Conservation (phyloP, 2,888 invertebrate species). For the Tanypteryx hageni region DNA sequence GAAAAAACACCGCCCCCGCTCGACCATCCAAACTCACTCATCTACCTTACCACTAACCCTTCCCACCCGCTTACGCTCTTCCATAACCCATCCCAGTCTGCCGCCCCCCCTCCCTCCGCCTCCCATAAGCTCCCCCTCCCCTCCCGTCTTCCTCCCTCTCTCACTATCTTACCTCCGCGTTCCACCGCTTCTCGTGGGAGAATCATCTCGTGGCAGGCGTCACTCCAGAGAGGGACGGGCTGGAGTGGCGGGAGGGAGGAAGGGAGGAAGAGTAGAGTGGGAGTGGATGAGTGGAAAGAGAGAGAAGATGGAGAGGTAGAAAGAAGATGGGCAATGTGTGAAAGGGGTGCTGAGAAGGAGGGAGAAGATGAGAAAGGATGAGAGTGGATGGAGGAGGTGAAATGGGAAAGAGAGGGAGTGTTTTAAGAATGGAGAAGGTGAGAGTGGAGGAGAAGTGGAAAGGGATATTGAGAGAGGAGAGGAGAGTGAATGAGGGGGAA, state of each 20-base stretch:
- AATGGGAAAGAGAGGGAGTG: not conserved
- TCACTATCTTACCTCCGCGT: not conserved
- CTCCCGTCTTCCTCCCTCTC: not conserved
- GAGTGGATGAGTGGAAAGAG: not conserved
- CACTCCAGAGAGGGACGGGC: conserved; percentile 30
- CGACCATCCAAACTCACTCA: conserved; percentile 29
- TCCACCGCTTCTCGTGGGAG: conserved; percentile 33
- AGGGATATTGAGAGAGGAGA: not conserved
- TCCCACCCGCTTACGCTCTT: not conserved
- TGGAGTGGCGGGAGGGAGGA: not conserved
- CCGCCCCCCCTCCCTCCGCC: not conserved
- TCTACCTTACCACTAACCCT: not conserved
- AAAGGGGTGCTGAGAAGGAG: not conserved
- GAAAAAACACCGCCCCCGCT: conserved; percentile 18
- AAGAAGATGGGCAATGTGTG: not conserved
- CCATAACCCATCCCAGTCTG: not conserved
- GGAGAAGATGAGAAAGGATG: not conserved
- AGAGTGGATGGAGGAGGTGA: not conserved
- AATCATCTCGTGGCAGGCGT: conserved; percentile 51
- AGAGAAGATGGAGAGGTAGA: not conserved
- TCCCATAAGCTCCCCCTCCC: not conserved
- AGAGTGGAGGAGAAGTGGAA: not conserved
- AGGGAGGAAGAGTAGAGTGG: not conserved
- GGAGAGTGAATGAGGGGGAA: not conserved
- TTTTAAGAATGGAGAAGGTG: not conserved